A percentile compares a stretch with the other conserved stretches of the same genome.
These are phyloP conservation scores for Pteria penguin DNA, from an alignment of 2,888 invertebrate genomes.

Conservation along the genomic window DNA sequence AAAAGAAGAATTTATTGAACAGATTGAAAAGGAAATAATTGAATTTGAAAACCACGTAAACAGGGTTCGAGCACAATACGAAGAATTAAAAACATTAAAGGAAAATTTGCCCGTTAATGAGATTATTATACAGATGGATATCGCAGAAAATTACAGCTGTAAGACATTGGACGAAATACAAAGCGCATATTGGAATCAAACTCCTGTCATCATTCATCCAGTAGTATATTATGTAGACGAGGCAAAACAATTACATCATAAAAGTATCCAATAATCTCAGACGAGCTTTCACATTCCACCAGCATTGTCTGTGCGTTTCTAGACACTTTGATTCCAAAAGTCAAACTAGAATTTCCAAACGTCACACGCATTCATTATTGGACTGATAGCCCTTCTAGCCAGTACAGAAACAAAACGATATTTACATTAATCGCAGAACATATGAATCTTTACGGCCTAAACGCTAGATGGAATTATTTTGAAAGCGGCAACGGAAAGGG, in stretches of 20 bases:
- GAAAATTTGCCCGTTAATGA: constrained; percentile 30
- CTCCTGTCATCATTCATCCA: constrained; percentile 35
- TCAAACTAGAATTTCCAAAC: too few species aligned
- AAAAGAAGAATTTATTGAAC: not conserved
- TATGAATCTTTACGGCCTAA: constrained; percentile 2
- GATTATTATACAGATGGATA: too few species aligned
- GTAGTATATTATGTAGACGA: constrained; percentile 17
- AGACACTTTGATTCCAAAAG: constrained; percentile 22
- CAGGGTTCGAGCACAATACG: constrained; percentile 33
- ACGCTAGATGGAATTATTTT: constrained; percentile 6
- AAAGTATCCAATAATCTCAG: constrained; percentile 25
- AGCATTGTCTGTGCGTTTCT: constrained; percentile 25
- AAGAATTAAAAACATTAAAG: constrained; percentile 29
- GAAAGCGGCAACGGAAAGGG: constrained; percentile 13
- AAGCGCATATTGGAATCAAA: constrained; percentile 39
- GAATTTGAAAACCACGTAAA: constrained; percentile 13
- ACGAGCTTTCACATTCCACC: constrained; percentile 33
- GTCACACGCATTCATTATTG: too few species aligned
- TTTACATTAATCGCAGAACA: too few species aligned
- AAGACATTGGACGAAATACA: constrained; percentile 31
- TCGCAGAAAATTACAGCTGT: constrained; percentile 45
- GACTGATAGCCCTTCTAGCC: too few species aligned
- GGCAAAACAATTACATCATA: not conserved
- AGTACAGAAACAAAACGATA: constrained; percentile 13
- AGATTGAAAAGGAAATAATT: not conserved